Evolutionary conservation across 1,140 invertebrate genomes (phyloP).

Genomic region (Galleria mellonella): DNA sequence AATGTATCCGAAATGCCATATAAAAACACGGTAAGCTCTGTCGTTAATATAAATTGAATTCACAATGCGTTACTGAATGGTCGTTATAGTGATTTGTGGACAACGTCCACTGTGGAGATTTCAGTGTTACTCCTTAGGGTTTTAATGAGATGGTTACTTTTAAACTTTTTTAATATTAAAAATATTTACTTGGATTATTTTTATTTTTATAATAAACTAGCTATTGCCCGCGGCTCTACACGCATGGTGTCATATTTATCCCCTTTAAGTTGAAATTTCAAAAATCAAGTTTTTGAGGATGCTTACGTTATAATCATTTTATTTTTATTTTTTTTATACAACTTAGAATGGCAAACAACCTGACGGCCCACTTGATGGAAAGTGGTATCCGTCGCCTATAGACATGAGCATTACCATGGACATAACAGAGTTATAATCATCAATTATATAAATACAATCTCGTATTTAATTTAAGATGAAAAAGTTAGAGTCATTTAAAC

Average conservation of each 20-base stretch:
- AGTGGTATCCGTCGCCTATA: no score
- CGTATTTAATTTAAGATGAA: not conserved
- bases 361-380: no score
- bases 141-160: conserved; percentile 8
- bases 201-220: no score
- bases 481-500: no score
- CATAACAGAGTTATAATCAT: no score
- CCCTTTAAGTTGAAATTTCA: not conserved
- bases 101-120: conserved; percentile 25
- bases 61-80: conserved; percentile 51
- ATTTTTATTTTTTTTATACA: no score
- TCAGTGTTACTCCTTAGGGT: conserved; percentile 7
- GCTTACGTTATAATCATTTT: not conserved
- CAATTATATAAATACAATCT: no score
- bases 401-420: no score
- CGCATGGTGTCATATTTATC: no score
- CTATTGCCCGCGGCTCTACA: no score
- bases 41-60: conserved; percentile 62
- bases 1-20: no score
- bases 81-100: conserved; percentile 56
- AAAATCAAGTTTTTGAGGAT: not conserved
- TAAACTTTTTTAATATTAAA: not conserved
- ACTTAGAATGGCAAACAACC: no score
- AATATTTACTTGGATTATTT: not conserved
- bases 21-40: conserved; percentile 20